phyloP scores from a whole-genome alignment of 1,140 invertebrate genomes.

The Drosophila guanche region DNA sequence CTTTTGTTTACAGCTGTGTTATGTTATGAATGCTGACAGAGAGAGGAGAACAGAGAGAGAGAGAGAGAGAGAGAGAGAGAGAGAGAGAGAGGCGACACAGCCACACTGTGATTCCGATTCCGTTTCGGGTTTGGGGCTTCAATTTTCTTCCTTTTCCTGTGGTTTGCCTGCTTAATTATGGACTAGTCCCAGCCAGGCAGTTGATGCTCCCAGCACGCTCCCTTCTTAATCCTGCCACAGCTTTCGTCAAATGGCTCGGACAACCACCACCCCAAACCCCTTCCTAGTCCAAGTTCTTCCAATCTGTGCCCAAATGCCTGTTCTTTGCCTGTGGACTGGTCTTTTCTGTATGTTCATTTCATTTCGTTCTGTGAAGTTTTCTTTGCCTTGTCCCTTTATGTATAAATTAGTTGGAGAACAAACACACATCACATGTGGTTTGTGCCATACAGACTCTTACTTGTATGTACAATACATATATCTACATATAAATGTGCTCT shows the following conservation, averaged over 20 bases:
- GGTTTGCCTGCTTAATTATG: constrained; percentile 69
- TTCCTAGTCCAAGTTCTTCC: constrained; percentile 3
- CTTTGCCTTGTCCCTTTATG: constrained; percentile 33
- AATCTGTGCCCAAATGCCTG: constrained; percentile 38
- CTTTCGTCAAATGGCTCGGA: constrained; percentile 42
- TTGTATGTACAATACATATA: constrained; percentile 8
- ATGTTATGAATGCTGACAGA: too few relatives aligned
- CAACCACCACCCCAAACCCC: neutral
- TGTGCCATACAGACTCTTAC: constrained; percentile 15
- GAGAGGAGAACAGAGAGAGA: too few relatives aligned
- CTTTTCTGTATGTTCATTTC: constrained; percentile 29
- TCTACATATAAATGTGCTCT: constrained; percentile 12
- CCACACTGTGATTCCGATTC: constrained; percentile 18
- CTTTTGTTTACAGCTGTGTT: too few relatives aligned
- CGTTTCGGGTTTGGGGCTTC: constrained; percentile 20
- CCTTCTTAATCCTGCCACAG: constrained; percentile 13
- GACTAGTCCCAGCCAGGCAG: constrained; percentile 35
- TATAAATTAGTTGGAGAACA: constrained; percentile 33
- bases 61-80: too few relatives aligned
- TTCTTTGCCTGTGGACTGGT: constrained; percentile 14
- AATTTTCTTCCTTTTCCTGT: constrained; percentile 37
- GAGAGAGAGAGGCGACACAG: neutral
- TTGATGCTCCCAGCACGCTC: constrained; percentile 5
- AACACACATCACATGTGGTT: constrained; percentile 24
- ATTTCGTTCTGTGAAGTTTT: constrained; percentile 18